Conservation (phyloP, 2,797 vertebrate species). For the Characodon lateralis region DNA sequence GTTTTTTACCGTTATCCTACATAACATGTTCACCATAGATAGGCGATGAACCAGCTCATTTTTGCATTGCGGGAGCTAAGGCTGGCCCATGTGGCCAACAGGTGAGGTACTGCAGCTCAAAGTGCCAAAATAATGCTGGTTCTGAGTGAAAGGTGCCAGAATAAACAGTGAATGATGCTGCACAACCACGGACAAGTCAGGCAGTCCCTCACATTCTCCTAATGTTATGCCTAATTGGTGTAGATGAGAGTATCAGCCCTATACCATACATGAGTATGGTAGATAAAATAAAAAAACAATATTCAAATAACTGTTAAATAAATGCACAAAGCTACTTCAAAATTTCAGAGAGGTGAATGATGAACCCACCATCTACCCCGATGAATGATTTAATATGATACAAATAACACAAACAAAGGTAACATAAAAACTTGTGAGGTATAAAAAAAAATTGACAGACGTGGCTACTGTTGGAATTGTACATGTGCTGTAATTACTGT, state of each 20-base stretch:
- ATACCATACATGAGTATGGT: neutral
- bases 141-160: neutral
- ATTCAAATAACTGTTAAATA: neutral
- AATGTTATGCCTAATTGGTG: neutral
- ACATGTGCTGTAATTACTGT: slow-evolving; percentile 51
- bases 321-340: neutral
- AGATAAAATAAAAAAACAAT: neutral
- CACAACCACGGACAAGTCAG: neutral
- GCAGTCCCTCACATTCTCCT: too few relatives aligned
- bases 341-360: neutral
- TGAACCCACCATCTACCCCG: neutral
- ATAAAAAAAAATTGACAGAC: slow-evolving; percentile 22
- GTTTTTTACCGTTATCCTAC: neutral
- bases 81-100: neutral
- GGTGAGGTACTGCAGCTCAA: neutral
- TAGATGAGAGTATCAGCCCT: neutral
- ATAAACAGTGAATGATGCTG: neutral
- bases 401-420: neutral
- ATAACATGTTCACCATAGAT: neutral
- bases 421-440: slow-evolving; percentile 11
- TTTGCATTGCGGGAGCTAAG: neutral
- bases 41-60: neutral
- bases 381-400: neutral
- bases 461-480: slow-evolving; percentile 10
- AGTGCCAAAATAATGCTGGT: neutral